phyloP scores from a whole-genome alignment of 30 jellyfish, hydroid and myxozoan genomes.

The Catostylus mosaicus region DNA sequence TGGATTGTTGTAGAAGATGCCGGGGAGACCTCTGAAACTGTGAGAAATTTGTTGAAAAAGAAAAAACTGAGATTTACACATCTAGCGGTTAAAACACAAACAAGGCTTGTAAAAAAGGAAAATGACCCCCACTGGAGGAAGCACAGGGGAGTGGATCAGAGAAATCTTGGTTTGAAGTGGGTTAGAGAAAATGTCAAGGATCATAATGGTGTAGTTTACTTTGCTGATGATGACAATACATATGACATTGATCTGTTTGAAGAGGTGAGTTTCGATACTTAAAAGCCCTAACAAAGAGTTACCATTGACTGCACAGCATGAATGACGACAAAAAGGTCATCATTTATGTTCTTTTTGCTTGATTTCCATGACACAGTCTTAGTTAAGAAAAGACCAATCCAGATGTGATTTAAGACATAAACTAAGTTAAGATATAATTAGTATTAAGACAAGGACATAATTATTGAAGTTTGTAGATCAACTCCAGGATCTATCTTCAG shows the following conservation, averaged over 20 bases:
- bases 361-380: too few species aligned
- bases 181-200: constrained; percentile 60
- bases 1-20: constrained; percentile 92
- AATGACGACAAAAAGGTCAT: too few species aligned
- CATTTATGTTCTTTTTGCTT: too few species aligned
- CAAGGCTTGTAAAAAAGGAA: constrained; percentile 17
- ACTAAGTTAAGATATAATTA: too few species aligned
- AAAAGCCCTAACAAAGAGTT: not conserved
- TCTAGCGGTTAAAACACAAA: constrained; percentile 53
- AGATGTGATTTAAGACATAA: too few species aligned
- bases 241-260: constrained; percentile 72
- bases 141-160: constrained; percentile 91
- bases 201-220: constrained; percentile 73
- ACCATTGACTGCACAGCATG: too few species aligned
- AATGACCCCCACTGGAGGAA: constrained; percentile 73
- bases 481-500: too few species aligned
- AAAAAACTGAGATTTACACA: constrained; percentile 52
- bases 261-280: constrained; percentile 52
- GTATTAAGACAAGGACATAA: too few species aligned
- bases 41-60: constrained; percentile 27
- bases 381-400: too few species aligned
- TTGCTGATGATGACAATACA: constrained; percentile 97
- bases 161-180: constrained; percentile 84
- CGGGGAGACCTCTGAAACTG: constrained; percentile 26
- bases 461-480: too few species aligned